phyloP scores from a whole-genome alignment of 2,113 vertebrate genomes.

The Balaeniceps rex region DNA sequence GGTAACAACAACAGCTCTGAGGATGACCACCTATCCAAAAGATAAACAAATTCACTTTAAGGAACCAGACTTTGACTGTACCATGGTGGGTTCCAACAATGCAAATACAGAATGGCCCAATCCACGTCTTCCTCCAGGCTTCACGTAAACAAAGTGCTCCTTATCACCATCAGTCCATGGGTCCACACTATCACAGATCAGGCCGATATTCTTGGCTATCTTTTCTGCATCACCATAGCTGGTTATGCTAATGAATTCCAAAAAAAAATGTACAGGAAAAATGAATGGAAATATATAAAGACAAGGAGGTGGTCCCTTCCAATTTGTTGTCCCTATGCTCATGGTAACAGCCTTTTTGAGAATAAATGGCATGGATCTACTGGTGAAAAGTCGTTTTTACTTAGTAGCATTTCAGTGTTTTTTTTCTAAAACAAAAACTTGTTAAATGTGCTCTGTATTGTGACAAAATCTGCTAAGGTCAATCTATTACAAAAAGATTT shows the following conservation, averaged over 20 bases:
- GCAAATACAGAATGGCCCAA: neutral
- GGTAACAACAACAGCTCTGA: neutral
- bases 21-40: neutral
- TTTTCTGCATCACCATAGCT: neutral
- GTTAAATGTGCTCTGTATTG: neutral
- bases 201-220: neutral
- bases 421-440: neutral
- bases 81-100: neutral
- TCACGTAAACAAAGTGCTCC: neutral
- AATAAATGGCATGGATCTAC: neutral
- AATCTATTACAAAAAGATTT: neutral
- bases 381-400: neutral
- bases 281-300: neutral
- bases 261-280: neutral
- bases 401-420: neutral
- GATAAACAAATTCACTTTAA: neutral
- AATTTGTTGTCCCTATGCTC: neutral
- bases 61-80: rapidly evolving
- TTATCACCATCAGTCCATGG: neutral
- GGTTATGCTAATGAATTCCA: neutral
- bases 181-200: neutral
- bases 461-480: neutral
- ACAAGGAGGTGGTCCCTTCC: neutral
- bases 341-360: neutral
- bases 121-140: neutral